Evolutionary conservation across 2,888 invertebrate genomes (phyloP), one percentile per base, ranked within the genome.

Genomic region (Leucoptera coffeella): DNA sequence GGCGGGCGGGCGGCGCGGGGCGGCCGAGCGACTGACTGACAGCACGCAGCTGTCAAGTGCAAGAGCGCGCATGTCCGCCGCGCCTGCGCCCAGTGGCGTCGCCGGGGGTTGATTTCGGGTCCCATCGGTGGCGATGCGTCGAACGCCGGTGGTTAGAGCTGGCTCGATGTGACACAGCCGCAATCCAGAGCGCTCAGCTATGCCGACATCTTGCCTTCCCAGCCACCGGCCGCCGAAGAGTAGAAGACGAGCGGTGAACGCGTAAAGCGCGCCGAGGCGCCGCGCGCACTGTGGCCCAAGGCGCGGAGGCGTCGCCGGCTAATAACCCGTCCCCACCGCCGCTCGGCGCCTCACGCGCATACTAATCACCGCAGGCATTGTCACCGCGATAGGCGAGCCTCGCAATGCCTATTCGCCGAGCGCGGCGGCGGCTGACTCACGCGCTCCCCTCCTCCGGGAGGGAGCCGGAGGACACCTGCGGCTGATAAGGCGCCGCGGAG

Each of bases 141-240:
- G 69, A 60, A 50, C 50, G 59, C 65, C 72, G 71, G 58, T 73
- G 75, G 73, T 62, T 64, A 73, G 75, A 79, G 81, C 71, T 83
- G 84, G 82, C 83, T 78, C 69, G 83, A 84, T 83, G 83, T 79
- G 81, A 78, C 83, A 83, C 78, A 84, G 83, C 83, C 82, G 83
- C 75, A 74, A 77, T 75, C 72, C 44, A 60, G 67, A 71, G 71
- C 67, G 73, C 75, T 82, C 84, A 83, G 83, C 83, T 84, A 84
- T 84, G 84, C 84, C 84, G 82, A 84, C 83, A 84, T 84, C 84
- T 84, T 84, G 84, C 84, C 84, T 83, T 73, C 81, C 78, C 78
- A 69, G 67, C 65, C 69, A 67, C 67, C 67, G 67, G 64, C 61
- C 55, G 38, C 45, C 38, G 32, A 44, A 47, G n/a, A n/a, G n/a